Percentiles rank a stretch among this genome's conserved stretches.
Conservation (phyloP, 1,140 invertebrate genomes). For the Drosophila repletoides region DNA sequence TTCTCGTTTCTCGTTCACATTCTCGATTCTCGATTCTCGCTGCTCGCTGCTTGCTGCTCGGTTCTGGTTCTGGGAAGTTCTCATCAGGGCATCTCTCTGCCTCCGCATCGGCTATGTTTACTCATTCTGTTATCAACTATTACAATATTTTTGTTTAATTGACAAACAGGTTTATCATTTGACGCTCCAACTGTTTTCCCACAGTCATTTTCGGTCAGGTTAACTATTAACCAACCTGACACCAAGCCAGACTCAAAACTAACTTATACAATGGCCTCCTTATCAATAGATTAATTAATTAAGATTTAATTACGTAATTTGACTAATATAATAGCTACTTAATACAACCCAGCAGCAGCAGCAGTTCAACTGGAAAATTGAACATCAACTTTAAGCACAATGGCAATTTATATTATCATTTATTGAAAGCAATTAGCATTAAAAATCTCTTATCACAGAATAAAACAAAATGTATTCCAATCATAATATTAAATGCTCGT, state of each 20-base stretch:
- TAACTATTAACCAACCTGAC: conserved; percentile 49
- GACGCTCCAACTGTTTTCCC: conserved; percentile 76
- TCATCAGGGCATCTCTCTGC: conserved; percentile 52
- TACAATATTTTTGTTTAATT: conserved; percentile 81
- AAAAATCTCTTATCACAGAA: too few species aligned
- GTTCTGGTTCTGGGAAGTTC: conserved; percentile 69
- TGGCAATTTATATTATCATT: too few species aligned
- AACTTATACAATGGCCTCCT: conserved; percentile 31
- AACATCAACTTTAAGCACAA: too few species aligned
- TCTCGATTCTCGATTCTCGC: conserved; percentile 6
- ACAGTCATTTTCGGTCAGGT: conserved; percentile 65
- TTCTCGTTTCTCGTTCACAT: conserved; percentile 3
- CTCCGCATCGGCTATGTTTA: conserved; percentile 52
- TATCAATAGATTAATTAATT: background rate
- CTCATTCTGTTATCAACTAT: conserved; percentile 76
- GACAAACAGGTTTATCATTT: conserved; percentile 81
- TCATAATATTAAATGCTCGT: too few species aligned
- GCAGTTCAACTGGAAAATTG: too few species aligned
- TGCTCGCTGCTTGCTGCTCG: too few species aligned
- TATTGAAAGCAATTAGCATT: too few species aligned
- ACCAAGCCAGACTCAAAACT: conserved; percentile 27
- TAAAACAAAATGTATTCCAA: too few species aligned
- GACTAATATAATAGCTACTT: too few species aligned
- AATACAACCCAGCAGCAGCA: too few species aligned
- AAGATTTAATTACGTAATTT: too few species aligned